phyloP scores from a whole-genome alignment of 2,888 invertebrate genomes.

The Athalia cordata region DNA sequence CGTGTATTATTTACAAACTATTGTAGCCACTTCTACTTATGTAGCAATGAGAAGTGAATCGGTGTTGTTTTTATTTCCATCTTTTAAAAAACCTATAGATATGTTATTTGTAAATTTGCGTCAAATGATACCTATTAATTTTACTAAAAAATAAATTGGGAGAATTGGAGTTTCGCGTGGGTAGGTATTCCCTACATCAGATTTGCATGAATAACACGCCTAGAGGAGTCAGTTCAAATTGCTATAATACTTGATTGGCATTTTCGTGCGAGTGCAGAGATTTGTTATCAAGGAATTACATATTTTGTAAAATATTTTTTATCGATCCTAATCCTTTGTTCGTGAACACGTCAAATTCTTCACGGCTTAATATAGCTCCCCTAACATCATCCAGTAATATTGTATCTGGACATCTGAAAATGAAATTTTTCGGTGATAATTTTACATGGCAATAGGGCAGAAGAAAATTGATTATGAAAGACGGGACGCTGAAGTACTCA shows the following conservation, averaged over 20 bases:
- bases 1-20: too few relatives aligned
- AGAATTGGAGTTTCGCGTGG: too few relatives aligned
- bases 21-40: too few relatives aligned
- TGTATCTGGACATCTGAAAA: slow-evolving; percentile 58
- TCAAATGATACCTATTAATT: too few relatives aligned
- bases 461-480: slow-evolving; percentile 14
- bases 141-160: too few relatives aligned
- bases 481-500: slow-evolving; percentile 48
- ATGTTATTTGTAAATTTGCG: too few relatives aligned
- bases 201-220: background rate
- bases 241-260: slow-evolving; percentile 38
- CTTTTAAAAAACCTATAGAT: too few relatives aligned
- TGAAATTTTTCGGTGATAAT: slow-evolving; percentile 42
- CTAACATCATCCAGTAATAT: slow-evolving; percentile 64
- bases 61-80: too few relatives aligned
- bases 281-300: background rate
- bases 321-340: slow-evolving; percentile 66
- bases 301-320: slow-evolving; percentile 38
- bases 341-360: slow-evolving; percentile 69
- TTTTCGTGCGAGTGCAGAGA: slow-evolving; percentile 36
- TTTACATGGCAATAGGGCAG: background rate
- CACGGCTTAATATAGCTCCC: slow-evolving; percentile 62
- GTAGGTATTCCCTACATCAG: too few relatives aligned
- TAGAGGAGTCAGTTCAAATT: background rate
- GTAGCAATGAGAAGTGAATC: too few relatives aligned